phyloP scores from a whole-genome alignment of 2,113 vertebrate genomes.

The Barnardius zonarius region DNA sequence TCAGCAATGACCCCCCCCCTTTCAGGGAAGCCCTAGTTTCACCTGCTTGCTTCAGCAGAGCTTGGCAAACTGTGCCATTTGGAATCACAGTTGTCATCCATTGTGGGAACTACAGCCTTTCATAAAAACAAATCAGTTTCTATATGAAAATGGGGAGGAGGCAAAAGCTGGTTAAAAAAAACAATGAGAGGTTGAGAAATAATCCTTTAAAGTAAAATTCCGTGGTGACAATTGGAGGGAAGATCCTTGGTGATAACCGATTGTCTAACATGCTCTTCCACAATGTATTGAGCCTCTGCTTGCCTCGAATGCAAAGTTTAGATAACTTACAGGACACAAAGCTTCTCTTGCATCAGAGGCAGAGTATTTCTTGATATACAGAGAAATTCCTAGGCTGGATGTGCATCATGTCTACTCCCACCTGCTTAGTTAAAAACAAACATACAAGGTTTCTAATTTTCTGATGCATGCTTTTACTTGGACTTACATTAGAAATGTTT shows the following conservation, averaged over 20 bases:
- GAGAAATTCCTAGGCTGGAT: not conserved
- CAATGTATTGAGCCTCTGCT: fast-evolving
- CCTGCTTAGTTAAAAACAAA: not conserved
- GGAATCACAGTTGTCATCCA: not conserved
- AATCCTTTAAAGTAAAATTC: not conserved
- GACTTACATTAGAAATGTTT: not conserved
- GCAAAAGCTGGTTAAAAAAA: not conserved
- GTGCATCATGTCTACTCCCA: not conserved
- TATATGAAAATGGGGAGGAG: not conserved
- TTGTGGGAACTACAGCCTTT: not conserved
- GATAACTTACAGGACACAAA: not conserved
- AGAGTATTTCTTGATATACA: not conserved
- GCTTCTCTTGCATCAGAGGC: not conserved
- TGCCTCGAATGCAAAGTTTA: not conserved
- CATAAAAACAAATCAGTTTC: not conserved
- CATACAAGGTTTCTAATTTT: not conserved
- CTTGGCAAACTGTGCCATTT: not conserved
- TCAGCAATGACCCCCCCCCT: fast-evolving
- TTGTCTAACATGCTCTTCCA: not conserved
- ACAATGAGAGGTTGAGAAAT: not conserved
- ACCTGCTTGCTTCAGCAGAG: not conserved
- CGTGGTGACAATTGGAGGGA: not conserved
- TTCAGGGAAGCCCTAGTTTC: fast-evolving
- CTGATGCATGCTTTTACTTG: not conserved
- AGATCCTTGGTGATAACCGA: not conserved